Conservation (phyloP, 2,113 vertebrate genomes). For the Semicossyphus pulcher region DNA sequence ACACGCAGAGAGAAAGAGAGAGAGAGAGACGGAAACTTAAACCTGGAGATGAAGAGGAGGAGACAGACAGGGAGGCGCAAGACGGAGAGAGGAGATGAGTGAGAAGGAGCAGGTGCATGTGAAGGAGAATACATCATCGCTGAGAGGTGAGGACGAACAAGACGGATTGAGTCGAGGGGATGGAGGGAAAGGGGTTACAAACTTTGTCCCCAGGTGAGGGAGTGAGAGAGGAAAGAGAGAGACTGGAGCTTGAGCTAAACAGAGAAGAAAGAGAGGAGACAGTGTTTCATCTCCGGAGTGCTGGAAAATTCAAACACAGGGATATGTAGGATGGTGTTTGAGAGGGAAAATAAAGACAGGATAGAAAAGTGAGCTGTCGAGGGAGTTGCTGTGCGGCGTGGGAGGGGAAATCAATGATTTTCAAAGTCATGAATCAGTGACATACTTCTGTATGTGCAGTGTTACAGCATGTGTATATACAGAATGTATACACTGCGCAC, state of each 20-base stretch:
- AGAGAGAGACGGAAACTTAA: constrained; percentile 2
- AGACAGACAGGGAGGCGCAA: constrained; percentile 1
- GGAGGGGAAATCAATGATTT: constrained; percentile 20
- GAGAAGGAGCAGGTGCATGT: constrained; percentile 37
- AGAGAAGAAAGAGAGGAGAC: constrained; percentile 24
- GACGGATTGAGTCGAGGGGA: constrained; percentile 8
- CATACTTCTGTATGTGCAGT: constrained; percentile 15
- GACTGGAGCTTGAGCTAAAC: constrained; percentile 6
- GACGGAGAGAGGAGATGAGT: neutral
- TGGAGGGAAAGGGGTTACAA: constrained; percentile 18
- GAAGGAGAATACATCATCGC: constrained; percentile 28
- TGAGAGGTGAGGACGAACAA: constrained; percentile 11
- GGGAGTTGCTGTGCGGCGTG: neutral
- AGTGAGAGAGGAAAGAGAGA: neutral
- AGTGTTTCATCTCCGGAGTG: constrained; percentile 16
- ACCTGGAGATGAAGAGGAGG: neutral
- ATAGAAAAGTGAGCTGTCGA: constrained; percentile 13
- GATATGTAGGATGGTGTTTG: neutral
- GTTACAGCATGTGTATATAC: neutral
- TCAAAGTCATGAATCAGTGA: constrained; percentile 53
- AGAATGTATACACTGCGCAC: constrained; percentile 4
- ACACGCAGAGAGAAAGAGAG: constrained; percentile 28
- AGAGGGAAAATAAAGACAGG: constrained; percentile 6
- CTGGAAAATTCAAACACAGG: constrained; percentile 15
- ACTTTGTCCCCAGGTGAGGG: no score